Evolutionary conservation across 2,113 vertebrate species (phyloP), one percentile per base, ranked within the genome.

Genomic region (Corythaixoides concolor): DNA sequence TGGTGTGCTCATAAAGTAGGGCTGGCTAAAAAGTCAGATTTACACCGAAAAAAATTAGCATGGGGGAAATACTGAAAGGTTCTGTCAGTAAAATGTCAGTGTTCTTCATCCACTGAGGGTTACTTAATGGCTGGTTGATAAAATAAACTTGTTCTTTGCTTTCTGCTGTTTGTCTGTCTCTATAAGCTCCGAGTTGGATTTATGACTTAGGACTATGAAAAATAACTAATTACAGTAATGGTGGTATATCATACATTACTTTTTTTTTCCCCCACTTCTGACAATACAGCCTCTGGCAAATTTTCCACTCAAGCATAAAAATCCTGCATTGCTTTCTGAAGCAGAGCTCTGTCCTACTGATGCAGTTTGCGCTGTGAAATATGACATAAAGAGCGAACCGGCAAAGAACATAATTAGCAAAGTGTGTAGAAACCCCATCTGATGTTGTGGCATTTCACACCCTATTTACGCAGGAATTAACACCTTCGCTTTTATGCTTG

Each of bases 361-460:
- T 24, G 64, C 63, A 33, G 32, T 60, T 72, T 82, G 47, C 58
- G 69, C 50, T 7, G 16, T 64, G 56, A 76, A 80, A 85, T n/a
- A 18, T 3, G 52, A 69, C 32, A 24, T 14, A 27, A 37, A 69
- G 62, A 66, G 78, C 68, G 53, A 95, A 74, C n/a, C 0, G 11
- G 62, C 62, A 66, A 52, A 62, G 92, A 90, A 72, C 52, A 4
- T 91, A 85, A 93, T 94, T 93, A 92, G 74, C 88, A 62, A 92
- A 92, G 82, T 12, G 70, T 59, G 83, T 74, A 90, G 85, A 88
- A 96, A 73, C 45, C 75, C 85, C 35, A 68, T 90, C 85, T 95
- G 90, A 92, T 90, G 88, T 63, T 88, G 85, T 80, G 90, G 90
- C 88, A 43, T 82, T 94, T 94, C 92, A 53, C 92, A 96, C 88